Evolutionary conservation across 2,888 invertebrate species (phyloP), one percentile per base, ranked within the genome.

Genomic region (Hemaris fuciformis): DNA sequence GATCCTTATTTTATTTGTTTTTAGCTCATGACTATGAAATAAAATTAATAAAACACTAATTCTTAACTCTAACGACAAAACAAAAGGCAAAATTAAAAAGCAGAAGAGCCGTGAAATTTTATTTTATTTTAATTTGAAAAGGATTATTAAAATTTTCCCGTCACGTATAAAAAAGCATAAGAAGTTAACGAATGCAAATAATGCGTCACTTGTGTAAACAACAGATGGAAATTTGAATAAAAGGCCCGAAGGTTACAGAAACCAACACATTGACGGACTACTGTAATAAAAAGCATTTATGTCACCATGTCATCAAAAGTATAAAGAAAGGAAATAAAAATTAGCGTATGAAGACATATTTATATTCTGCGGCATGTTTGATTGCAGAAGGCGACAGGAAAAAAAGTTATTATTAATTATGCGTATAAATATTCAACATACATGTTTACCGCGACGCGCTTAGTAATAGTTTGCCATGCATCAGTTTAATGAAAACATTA

Each of bases 401-500:
- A 31, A 53, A 53, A 15, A 27, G 27, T 53, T 53, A 31, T 31
- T 53, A 53, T 31, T 31, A 48, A 48, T 48, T 48, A 25, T 2
- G 48, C 15, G 15, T 25, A n/a, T 48, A 27, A 48, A 48, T 48
- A 48, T 48, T 27, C 3, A 15, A 20, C 31, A 27, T 53, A 27
- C 31, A 27, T 18, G 18, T 53, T 10, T 27, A n/a, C 27, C 27
- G 27, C 15, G 15, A 27, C 53, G 31, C 23, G 23, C 10, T 18
- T 23, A 13, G 53, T 20, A 53, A n/a, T n/a, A n/a, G 53, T 48
- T 48, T n/a, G 15, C 18, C 31, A 53, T 31, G 53, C 48, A 31
- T 53, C 31, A 31, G 31, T 53, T 53, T 20, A 53, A 53, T 53
- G 53, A 31, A 53, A 53, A 53, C 38, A 38, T 22, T 46, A 45